These are phyloP conservation scores for Hyphantria cunea DNA, from an alignment of 1,140 invertebrate species.

Conservation along the genomic window DNA sequence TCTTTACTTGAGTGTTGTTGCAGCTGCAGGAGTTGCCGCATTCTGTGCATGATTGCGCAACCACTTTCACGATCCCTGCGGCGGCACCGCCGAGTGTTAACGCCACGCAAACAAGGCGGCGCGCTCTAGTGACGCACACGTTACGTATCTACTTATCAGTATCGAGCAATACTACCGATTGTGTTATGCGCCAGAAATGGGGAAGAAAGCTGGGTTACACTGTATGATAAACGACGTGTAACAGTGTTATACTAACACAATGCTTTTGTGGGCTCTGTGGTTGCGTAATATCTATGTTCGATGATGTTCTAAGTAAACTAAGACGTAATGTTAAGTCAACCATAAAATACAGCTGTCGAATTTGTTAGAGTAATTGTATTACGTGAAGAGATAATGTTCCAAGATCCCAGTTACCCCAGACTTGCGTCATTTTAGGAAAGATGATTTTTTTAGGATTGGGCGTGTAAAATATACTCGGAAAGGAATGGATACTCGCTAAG, in stretches of 20 bases:
- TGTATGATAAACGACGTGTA: slow-evolving; percentile 13
- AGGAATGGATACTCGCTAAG: too few species aligned
- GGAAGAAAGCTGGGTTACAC: slow-evolving; percentile 28
- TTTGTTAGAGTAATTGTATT: too few species aligned
- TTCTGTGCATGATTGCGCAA: slow-evolving; percentile 68
- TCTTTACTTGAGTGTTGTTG: slow-evolving; percentile 27
- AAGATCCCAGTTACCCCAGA: too few species aligned
- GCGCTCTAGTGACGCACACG: slow-evolving; percentile 45
- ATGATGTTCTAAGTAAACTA: not conserved
- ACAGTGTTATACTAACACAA: slow-evolving; percentile 4
- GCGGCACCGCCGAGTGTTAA: slow-evolving; percentile 34
- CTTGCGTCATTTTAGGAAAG: too few species aligned
- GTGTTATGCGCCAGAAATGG: slow-evolving; percentile 22
- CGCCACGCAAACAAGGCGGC: slow-evolving; percentile 45
- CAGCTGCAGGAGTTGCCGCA: slow-evolving; percentile 36
- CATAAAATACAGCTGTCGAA: not conserved
- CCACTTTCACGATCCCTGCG: slow-evolving; percentile 59
- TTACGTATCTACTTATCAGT: slow-evolving; percentile 41
- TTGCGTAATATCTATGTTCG: not conserved
- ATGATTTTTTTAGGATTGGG: too few species aligned
- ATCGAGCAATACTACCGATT: slow-evolving; percentile 25
- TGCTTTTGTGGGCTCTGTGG: not conserved
- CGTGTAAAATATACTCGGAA: too few species aligned
- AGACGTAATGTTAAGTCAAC: not conserved
- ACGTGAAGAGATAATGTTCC: too few species aligned